Conservation (phyloP, 2,797 vertebrate species). For the Poecilia wingei region DNA sequence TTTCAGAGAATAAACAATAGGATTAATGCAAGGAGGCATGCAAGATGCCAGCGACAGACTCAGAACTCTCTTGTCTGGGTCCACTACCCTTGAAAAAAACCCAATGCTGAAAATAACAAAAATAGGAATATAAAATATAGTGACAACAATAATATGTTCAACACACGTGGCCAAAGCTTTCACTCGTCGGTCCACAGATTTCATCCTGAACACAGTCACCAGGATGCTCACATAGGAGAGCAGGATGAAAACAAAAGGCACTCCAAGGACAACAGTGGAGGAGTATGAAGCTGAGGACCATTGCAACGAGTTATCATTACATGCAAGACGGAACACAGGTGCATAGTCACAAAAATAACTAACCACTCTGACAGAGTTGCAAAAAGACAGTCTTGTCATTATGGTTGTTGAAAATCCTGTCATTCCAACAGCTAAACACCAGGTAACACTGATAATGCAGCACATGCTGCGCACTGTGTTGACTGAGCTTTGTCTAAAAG, state of each 20-base stretch:
- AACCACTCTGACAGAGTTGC: conserved; percentile 64
- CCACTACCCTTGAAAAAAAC: conserved; percentile 53
- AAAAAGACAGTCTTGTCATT: conserved; percentile 71
- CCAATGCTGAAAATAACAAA: conserved; percentile 57
- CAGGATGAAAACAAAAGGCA: conserved; percentile 62
- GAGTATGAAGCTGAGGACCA: conserved; percentile 42
- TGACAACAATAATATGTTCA: conserved; percentile 73
- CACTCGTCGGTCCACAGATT: conserved; percentile 56
- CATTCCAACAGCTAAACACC: conserved; percentile 14
- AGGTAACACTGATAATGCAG: conserved; percentile 56
- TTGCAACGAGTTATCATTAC: conserved; percentile 64
- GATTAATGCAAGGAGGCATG: conserved; percentile 74
- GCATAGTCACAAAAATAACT: conserved; percentile 80
- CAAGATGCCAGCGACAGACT: conserved; percentile 73
- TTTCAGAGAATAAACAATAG: conserved; percentile 75
- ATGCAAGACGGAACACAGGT: conserved; percentile 74
- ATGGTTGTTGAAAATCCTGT: not conserved
- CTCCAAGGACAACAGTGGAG: not conserved
- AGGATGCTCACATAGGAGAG: conserved; percentile 70
- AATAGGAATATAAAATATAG: conserved; percentile 74
- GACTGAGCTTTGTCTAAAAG: conserved; percentile 66
- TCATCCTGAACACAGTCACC: conserved; percentile 72
- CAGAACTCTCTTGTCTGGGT: conserved; percentile 67
- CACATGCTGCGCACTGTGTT: conserved; percentile 69
- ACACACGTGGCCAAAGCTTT: conserved; percentile 73